Evolutionary conservation across 2,888 invertebrate genomes (phyloP).

Genomic region (Campoletis raptor): DNA sequence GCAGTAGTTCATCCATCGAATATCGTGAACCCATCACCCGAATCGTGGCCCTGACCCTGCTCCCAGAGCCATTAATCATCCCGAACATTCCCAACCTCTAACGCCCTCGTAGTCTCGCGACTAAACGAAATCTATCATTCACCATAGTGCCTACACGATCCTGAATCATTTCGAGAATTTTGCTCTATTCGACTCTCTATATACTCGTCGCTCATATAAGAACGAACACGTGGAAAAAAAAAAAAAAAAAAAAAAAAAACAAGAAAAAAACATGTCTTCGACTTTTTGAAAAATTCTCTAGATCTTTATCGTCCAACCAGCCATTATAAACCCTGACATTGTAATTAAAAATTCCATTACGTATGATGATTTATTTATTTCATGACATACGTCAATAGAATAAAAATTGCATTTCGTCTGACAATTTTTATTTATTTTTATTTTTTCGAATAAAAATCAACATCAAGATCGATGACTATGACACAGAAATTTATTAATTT

Average conservation of each 20-base stretch:
- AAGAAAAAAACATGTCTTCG: background rate
- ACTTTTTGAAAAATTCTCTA: conserved; percentile 10
- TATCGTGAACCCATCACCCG: conserved; percentile 60
- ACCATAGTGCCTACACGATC: conserved; percentile 32
- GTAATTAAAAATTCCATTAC: background rate
- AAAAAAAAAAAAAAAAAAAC: too few relatives aligned
- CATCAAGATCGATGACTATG: background rate
- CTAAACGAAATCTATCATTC: conserved; percentile 68
- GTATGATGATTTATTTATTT: conserved; percentile 3
- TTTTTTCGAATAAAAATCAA: background rate
- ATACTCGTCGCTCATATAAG: background rate
- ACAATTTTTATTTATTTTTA: background rate
- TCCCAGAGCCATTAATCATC: conserved; percentile 62
- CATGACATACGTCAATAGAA: background rate
- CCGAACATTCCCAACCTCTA: conserved; percentile 49
- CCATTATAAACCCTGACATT: conserved; percentile 21
- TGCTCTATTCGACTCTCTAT: background rate
- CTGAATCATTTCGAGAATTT: conserved; percentile 59
- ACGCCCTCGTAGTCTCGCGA: conserved; percentile 51
- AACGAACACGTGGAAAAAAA: conserved; percentile 9
- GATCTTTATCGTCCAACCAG: conserved; percentile 11
- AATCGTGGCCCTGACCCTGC: conserved; percentile 70
- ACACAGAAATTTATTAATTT: background rate
- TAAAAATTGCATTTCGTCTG: background rate
- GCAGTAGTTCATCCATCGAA: conserved; percentile 66